Evolutionary conservation across 1,140 invertebrate genomes (phyloP).

Genomic region (Drosophila bocqueti): DNA sequence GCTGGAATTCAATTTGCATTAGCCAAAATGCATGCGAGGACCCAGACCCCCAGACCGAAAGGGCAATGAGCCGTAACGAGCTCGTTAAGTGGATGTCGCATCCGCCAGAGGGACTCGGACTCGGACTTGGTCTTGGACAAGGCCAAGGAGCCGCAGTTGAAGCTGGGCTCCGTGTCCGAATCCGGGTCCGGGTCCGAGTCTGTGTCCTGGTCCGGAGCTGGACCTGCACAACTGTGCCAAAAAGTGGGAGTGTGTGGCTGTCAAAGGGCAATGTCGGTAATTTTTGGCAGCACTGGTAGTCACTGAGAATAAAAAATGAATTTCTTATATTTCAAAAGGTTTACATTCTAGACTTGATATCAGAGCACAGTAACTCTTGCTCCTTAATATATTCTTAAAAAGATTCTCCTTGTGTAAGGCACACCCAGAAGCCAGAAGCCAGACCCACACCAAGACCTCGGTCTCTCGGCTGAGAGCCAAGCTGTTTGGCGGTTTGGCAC

Average conservation of each 20-base stretch:
- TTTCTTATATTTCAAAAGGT: no score
- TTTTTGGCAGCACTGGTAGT: slow-evolving; percentile 14
- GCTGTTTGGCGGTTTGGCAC: slow-evolving; percentile 33
- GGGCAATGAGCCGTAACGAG: slow-evolving; percentile 65
- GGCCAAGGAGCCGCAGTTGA: neutral
- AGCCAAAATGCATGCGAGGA: slow-evolving; percentile 46
- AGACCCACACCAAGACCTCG: neutral
- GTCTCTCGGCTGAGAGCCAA: slow-evolving; percentile 9
- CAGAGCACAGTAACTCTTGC: neutral
- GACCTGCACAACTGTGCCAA: slow-evolving; percentile 9
- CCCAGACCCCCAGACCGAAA: slow-evolving; percentile 5
- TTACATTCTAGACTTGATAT: no score
- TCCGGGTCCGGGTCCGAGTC: neutral
- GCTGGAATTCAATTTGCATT: slow-evolving; percentile 66
- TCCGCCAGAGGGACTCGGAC: neutral
- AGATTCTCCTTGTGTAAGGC: slow-evolving; percentile 7
- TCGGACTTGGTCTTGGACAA: neutral
- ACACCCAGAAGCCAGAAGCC: no score
- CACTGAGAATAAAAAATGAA: neutral
- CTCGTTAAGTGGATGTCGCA: slow-evolving; percentile 49
- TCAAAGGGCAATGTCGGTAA: slow-evolving; percentile 26
- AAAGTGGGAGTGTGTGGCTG: neutral
- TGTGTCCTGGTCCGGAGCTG: neutral
- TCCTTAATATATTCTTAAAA: neutral
- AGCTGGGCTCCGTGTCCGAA: neutral